These are phyloP conservation scores for Andrena trimmerana DNA, from an alignment of 2,888 invertebrate species.

Conservation along the genomic window DNA sequence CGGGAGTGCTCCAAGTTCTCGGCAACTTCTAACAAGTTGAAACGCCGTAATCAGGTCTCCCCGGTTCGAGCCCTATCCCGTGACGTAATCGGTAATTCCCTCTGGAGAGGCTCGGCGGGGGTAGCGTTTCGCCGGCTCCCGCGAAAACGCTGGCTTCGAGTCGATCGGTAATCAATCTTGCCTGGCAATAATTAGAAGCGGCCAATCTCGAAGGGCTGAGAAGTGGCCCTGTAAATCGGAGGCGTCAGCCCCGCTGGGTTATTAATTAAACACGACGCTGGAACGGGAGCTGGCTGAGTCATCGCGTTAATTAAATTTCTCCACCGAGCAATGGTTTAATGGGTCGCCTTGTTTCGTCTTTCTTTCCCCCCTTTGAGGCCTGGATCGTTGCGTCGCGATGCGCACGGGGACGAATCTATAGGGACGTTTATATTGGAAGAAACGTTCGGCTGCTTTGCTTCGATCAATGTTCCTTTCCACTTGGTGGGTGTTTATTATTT, in stretches of 20 bases:
- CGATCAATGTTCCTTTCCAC: background rate
- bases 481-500: background rate
- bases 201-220: conserved; percentile 20
- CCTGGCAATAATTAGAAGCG: conserved; percentile 43
- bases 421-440: background rate
- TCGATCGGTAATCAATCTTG: conserved; percentile 52
- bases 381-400: background rate
- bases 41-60: background rate
- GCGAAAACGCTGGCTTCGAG: conserved; percentile 4
- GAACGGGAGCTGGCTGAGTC: conserved; percentile 18
- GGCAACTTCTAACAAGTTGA: conserved; percentile 19
- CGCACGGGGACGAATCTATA: background rate
- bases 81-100: conserved; percentile 18
- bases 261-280: conserved; percentile 26
- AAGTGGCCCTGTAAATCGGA: conserved; percentile 23
- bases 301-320: conserved; percentile 38
- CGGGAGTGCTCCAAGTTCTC: background rate
- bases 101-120: background rate
- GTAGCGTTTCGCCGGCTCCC: background rate
- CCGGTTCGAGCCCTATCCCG: conserved; percentile 4
- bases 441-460: no score
- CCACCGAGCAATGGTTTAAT: background rate
- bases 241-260: conserved; percentile 5
- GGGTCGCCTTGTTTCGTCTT: background rate
- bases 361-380: background rate